Evolutionary conservation across 1,140 invertebrate genomes (phyloP).

Genomic region (Mya arenaria): DNA sequence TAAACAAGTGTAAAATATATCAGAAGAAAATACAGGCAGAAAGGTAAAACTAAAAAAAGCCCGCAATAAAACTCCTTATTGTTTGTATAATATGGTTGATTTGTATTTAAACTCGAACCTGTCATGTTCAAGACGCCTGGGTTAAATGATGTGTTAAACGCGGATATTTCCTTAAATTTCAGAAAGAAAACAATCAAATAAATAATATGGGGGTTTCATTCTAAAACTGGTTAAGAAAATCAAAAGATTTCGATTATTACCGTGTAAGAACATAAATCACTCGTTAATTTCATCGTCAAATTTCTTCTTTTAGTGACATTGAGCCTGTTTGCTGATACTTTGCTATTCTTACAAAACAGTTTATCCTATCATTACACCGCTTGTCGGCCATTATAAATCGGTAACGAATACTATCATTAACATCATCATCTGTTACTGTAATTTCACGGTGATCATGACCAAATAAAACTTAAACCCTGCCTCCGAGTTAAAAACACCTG

Average conservation of each 20-base stretch:
- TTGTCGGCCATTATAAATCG: conserved; percentile 10
- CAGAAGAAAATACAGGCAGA: no score
- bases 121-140: no score
- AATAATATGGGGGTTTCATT: conserved; percentile 13
- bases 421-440: conserved; percentile 19
- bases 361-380: conserved; percentile 39
- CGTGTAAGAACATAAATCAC: conserved; percentile 38
- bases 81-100: no score
- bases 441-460: conserved; percentile 22
- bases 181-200: not conserved
- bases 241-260: conserved; percentile 13
- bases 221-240: not conserved
- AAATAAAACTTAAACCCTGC: not conserved
- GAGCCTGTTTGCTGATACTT: not conserved
- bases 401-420: conserved; percentile 15
- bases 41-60: no score
- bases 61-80: no score
- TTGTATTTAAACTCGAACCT: no score
- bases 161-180: conserved; percentile 22
- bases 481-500: conserved; percentile 38
- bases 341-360: conserved; percentile 28
- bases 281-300: conserved; percentile 4
- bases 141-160: no score
- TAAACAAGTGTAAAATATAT: no score
- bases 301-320: not conserved